Evolutionary conservation across 2,797 vertebrate species (phyloP).

Genomic region (Phoxinus dragarum): DNA sequence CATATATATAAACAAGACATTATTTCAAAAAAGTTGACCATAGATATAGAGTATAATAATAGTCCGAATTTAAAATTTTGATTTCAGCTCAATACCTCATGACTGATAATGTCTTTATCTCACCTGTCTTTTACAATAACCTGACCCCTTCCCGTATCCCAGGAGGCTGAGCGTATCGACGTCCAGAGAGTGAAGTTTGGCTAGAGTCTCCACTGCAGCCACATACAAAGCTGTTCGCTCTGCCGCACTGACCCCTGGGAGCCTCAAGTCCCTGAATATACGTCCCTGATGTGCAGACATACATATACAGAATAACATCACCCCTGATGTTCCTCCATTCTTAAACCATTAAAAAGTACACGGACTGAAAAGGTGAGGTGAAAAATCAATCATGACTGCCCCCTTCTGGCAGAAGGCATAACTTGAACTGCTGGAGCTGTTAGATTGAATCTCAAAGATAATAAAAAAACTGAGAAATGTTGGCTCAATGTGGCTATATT

Average conservation of each 20-base stretch:
- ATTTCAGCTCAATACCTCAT: background rate
- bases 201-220: conserved; percentile 84
- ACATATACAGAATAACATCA: background rate
- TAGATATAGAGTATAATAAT: background rate
- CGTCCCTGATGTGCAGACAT: conserved; percentile 80
- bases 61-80: background rate
- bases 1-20: too few relatives aligned
- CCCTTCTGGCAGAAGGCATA: background rate
- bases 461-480: background rate
- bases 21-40: too few relatives aligned
- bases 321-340: background rate
- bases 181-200: conserved; percentile 84
- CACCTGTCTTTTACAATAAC: conserved; percentile 93
- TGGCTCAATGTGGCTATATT: background rate
- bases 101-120: background rate
- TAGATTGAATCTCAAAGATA: background rate
- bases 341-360: background rate
- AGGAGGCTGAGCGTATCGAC: conserved; percentile 79
- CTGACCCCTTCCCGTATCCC: conserved; percentile 83
- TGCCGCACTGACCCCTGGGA: conserved; percentile 81
- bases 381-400: background rate
- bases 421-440: background rate
- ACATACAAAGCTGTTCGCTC: conserved; percentile 89
- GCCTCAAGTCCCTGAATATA: conserved; percentile 84
- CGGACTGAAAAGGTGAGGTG: background rate